These are phyloP conservation scores for Synergus laeviventris DNA, from an alignment of 2,888 invertebrate genomes.

Conservation along the genomic window DNA sequence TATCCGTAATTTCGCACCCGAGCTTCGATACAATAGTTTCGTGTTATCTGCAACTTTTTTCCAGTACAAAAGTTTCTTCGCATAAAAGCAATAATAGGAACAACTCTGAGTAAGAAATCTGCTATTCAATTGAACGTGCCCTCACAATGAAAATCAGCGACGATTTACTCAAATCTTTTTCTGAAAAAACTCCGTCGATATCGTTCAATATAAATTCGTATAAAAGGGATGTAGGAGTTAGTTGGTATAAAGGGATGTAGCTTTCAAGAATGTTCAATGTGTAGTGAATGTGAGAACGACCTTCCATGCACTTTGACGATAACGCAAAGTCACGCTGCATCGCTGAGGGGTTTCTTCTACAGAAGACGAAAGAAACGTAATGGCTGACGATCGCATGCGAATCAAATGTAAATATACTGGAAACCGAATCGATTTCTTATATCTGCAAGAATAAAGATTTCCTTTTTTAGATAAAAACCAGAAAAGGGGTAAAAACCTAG, in stretches of 20 bases:
- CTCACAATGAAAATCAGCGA: constrained; percentile 9
- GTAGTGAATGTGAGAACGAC: neutral
- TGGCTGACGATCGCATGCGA: no score
- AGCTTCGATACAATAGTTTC: constrained; percentile 5
- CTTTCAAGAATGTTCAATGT: neutral
- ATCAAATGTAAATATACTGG: no score
- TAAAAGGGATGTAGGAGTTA: neutral
- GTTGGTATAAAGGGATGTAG: neutral
- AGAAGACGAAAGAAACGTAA: no score
- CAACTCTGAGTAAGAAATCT: neutral
- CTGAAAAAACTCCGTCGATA: neutral
- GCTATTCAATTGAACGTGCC: neutral
- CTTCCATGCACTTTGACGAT: neutral
- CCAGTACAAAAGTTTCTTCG: constrained; percentile 10
- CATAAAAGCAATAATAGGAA: constrained; percentile 10
- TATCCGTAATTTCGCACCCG: neutral
- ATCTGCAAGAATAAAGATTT: neutral
- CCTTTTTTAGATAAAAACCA: neutral
- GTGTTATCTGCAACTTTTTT: constrained; percentile 1
- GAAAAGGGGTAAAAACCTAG: neutral
- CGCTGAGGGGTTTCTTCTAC: neutral
- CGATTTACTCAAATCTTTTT: constrained; percentile 15
- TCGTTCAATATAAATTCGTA: neutral
- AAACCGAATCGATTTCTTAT: no score
- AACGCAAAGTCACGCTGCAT: neutral